Conservation (phyloP, 2,113 vertebrate genomes). For the Dipodomys spectabilis region DNA sequence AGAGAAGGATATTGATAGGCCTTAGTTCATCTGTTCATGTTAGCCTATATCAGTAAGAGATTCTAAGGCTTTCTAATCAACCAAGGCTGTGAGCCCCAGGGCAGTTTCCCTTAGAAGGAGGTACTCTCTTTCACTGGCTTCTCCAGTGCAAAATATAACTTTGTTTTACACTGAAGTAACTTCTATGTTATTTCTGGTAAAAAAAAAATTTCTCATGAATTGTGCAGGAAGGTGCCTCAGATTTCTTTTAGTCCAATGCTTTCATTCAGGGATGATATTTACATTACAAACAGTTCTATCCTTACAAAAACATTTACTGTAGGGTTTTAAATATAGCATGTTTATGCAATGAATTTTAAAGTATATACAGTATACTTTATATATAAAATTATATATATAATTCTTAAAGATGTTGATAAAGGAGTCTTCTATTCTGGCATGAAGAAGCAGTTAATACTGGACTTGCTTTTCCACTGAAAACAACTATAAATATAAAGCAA, state of each 20-base stretch:
- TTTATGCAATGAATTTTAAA: constrained; percentile 69
- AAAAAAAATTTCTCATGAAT: constrained; percentile 43
- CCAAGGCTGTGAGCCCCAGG: constrained; percentile 1
- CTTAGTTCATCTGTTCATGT: not conserved
- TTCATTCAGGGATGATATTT: constrained; percentile 68
- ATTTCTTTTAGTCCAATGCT: constrained; percentile 55
- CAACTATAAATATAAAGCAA: not conserved
- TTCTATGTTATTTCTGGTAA: constrained; percentile 55
- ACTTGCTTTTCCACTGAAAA: not conserved
- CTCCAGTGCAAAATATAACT: constrained; percentile 2
- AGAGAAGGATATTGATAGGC: not conserved
- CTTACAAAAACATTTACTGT: constrained; percentile 52
- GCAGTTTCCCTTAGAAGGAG: constrained; percentile 14
- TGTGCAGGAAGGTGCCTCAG: constrained; percentile 39
- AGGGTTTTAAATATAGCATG: not conserved
- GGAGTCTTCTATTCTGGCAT: constrained; percentile 7
- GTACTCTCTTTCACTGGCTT: not conserved
- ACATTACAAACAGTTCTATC: constrained; percentile 63
- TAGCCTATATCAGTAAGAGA: not conserved
- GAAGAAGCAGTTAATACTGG: constrained; percentile 20
- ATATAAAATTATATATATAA: not conserved
- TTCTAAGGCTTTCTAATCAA: not conserved
- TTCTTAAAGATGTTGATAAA: constrained; percentile 45
- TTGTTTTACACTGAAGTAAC: constrained; percentile 48
- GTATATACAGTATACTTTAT: constrained; percentile 23